Evolutionary conservation across 2,797 vertebrate genomes (phyloP).

Genomic region (Mus minutoides): DNA sequence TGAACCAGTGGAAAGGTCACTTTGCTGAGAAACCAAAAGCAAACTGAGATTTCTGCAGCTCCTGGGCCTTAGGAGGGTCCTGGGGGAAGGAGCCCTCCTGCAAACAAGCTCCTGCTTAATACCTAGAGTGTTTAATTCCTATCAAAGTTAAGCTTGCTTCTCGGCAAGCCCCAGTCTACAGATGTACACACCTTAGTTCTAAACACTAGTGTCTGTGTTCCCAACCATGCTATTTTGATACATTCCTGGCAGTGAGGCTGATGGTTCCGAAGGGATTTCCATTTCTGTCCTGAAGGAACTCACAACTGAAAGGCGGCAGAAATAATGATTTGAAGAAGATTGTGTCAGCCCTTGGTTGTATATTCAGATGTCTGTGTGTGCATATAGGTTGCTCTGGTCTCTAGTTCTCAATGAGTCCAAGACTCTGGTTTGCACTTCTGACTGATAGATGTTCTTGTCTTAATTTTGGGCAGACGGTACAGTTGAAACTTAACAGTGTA

Average conservation of each 20-base stretch:
- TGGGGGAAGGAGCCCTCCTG: slow-evolving; percentile 36
- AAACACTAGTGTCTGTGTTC: not conserved
- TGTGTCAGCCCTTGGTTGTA: accelerated
- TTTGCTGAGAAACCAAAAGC: not conserved
- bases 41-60: not conserved
- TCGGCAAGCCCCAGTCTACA: not conserved
- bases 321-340: not conserved
- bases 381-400: not conserved
- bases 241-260: not conserved
- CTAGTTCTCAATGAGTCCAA: not conserved
- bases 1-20: slow-evolving; percentile 67
- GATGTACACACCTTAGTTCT: not conserved
- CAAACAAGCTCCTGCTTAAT: not conserved
- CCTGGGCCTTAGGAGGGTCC: not conserved
- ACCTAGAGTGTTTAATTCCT: slow-evolving; percentile 39
- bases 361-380: not conserved
- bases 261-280: not conserved
- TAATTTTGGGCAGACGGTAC: not conserved
- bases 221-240: not conserved
- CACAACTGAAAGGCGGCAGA: not conserved
- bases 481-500: not conserved
- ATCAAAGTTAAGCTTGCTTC: slow-evolving; percentile 58
- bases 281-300: not conserved
- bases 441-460: not conserved
- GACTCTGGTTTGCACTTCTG: not conserved